Percentiles rank a stretch among this genome's conserved stretches.
These are phyloP conservation scores for Catostomus latipinnis DNA, from an alignment of 2,797 vertebrate genomes.

Conservation along the genomic window DNA sequence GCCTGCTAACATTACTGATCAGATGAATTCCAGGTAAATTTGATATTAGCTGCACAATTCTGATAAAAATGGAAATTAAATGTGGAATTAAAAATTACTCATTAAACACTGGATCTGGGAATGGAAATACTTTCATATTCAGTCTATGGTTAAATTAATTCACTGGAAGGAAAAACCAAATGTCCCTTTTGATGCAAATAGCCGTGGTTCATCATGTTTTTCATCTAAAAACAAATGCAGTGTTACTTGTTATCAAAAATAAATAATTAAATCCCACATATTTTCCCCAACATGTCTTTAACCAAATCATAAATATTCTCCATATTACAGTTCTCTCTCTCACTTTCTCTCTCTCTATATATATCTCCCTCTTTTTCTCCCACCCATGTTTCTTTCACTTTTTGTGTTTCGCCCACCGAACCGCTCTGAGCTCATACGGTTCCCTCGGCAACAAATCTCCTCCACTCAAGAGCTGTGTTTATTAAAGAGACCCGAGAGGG, in stretches of 20 bases:
- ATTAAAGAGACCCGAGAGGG: constrained; percentile 48
- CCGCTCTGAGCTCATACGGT: constrained; percentile 52
- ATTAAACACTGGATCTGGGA: background rate
- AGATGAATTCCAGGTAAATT: background rate
- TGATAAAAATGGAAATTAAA: background rate
- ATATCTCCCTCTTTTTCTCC: constrained; percentile 29
- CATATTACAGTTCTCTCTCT: background rate
- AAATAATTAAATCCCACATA: constrained; percentile 16
- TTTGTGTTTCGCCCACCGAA: constrained; percentile 58
- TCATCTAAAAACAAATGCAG: constrained; percentile 50
- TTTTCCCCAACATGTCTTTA: constrained; percentile 37
- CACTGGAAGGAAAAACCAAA: constrained; percentile 14
- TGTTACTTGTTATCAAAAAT: constrained; percentile 24
- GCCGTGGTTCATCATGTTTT: constrained; percentile 25
- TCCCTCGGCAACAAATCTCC: constrained; percentile 63
- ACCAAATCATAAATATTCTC: constrained; percentile 29
- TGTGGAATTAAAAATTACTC: constrained; percentile 8
- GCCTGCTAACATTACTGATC: constrained; percentile 6
- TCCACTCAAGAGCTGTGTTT: constrained; percentile 52
- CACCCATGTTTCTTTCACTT: constrained; percentile 44
- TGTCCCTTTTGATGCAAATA: background rate
- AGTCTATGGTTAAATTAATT: constrained; percentile 6
- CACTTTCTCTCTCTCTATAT: constrained; percentile 39
- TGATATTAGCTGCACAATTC: background rate
- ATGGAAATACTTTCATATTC: background rate